A percentile compares a stretch with the other conserved stretches of the same genome.
Evolutionary conservation across 2,113 vertebrate species (phyloP).

Genomic region (Peromyscus californicus): DNA sequence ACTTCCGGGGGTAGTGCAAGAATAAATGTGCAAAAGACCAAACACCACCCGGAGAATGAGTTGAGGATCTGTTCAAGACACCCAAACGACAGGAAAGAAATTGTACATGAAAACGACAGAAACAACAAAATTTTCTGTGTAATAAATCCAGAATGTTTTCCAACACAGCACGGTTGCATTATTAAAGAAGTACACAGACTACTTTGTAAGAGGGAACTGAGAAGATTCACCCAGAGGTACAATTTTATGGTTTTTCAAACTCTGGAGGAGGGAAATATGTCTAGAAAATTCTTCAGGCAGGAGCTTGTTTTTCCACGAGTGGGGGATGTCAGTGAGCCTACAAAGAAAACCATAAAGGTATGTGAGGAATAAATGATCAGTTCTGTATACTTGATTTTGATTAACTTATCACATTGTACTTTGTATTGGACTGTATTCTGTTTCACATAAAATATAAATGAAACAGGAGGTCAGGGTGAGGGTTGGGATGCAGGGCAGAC

Average conservation of each 20-base stretch:
- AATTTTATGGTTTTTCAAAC: background rate
- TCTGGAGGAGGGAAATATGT: background rate
- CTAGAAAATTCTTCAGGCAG: background rate
- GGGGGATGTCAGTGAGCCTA: no score
- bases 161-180: background rate
- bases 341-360: background rate
- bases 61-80: background rate
- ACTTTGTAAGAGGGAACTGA: background rate
- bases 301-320: background rate
- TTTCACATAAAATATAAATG: conserved; percentile 32
- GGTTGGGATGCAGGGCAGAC: background rate
- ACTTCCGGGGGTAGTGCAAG: background rate
- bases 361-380: background rate
- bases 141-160: conserved; percentile 3
- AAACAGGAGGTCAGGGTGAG: background rate
- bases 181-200: background rate
- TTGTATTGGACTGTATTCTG: background rate
- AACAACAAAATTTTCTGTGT: background rate
- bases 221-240: background rate
- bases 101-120: background rate
- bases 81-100: background rate
- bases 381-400: conserved; percentile 55
- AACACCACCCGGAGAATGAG: fast-evolving
- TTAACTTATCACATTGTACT: conserved; percentile 1
- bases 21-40: background rate